Evolutionary conservation across 2,797 vertebrate genomes (phyloP).

Genomic region (Cossypha niveicapilla): DNA sequence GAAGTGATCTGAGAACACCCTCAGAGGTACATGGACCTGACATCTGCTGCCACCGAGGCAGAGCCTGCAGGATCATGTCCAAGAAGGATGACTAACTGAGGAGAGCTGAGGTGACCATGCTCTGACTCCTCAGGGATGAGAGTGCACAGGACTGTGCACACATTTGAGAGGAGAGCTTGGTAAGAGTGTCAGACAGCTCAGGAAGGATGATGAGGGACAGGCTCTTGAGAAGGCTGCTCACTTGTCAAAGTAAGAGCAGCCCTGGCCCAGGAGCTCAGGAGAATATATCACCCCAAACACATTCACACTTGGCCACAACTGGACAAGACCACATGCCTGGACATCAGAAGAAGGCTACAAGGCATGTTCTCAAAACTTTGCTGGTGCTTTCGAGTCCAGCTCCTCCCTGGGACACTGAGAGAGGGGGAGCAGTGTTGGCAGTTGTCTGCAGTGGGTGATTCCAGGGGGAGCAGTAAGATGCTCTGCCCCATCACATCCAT

Average conservation of each 20-base stretch:
- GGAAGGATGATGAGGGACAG: neutral
- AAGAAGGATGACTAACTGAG: neutral
- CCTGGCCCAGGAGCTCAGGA: neutral
- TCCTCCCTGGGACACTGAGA: neutral
- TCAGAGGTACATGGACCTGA: neutral
- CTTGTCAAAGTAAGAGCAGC: neutral
- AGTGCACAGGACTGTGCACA: neutral
- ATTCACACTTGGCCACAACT: neutral
- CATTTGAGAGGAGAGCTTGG: neutral
- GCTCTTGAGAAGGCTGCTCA: rapidly evolving
- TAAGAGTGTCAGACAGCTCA: neutral
- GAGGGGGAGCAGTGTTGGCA: neutral
- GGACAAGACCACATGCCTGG: neutral
- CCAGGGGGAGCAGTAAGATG: neutral
- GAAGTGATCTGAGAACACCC: neutral
- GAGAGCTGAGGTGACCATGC: neutral
- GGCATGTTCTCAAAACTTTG: neutral
- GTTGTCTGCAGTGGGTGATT: neutral
- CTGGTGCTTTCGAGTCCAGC: neutral
- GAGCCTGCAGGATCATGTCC: neutral
- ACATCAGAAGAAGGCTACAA: neutral
- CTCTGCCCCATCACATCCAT: neutral
- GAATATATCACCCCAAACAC: neutral
- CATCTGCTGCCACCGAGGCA: neutral
- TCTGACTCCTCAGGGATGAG: neutral